Percentiles rank a stretch among this genome's conserved stretches.
These are phyloP conservation scores for Hycleus cichorii DNA, from an alignment of 1,140 invertebrate species.

Conservation along the genomic window DNA sequence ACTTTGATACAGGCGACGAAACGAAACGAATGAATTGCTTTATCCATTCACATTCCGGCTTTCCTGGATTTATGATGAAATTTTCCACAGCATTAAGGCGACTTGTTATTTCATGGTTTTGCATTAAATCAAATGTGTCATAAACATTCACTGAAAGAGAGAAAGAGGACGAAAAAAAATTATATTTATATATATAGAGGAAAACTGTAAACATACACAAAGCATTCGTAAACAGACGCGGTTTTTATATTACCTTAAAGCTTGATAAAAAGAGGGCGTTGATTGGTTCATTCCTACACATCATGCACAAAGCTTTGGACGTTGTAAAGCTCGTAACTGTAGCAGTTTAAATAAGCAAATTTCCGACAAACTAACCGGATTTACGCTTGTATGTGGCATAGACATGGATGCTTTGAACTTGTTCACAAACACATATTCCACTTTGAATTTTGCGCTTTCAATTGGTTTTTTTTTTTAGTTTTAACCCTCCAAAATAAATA, in stretches of 20 bases:
- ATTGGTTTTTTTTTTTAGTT: too few species aligned
- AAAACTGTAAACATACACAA: slow-evolving; percentile 18
- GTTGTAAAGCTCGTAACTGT: slow-evolving; percentile 24
- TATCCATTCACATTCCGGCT: neutral
- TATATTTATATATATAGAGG: slow-evolving; percentile 3
- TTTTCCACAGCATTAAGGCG: slow-evolving; percentile 13
- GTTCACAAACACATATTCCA: slow-evolving; percentile 1
- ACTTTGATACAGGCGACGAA: too few species aligned
- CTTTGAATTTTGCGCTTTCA: too few species aligned
- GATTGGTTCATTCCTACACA: slow-evolving; percentile 25
- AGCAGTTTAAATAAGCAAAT: slow-evolving; percentile 27
- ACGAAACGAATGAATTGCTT: neutral
- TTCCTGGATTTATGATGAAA: slow-evolving; percentile 3
- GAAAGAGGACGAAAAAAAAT: neutral
- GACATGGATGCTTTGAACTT: slow-evolving; percentile 26
- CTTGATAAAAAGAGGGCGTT: slow-evolving; percentile 22
- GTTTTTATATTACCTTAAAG: slow-evolving; percentile 21
- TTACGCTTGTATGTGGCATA: slow-evolving; percentile 19
- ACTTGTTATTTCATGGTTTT: slow-evolving; percentile 21
- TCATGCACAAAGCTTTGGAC: slow-evolving; percentile 21
- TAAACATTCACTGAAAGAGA: slow-evolving; percentile 7
- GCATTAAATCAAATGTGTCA: slow-evolving; percentile 26
- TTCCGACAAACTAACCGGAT: slow-evolving; percentile 22
- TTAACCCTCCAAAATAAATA: too few species aligned
- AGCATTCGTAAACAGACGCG: slow-evolving; percentile 15